These are phyloP conservation scores for Semaprochilodus insignis DNA, from an alignment of 2,797 vertebrate genomes.

Conservation along the genomic window DNA sequence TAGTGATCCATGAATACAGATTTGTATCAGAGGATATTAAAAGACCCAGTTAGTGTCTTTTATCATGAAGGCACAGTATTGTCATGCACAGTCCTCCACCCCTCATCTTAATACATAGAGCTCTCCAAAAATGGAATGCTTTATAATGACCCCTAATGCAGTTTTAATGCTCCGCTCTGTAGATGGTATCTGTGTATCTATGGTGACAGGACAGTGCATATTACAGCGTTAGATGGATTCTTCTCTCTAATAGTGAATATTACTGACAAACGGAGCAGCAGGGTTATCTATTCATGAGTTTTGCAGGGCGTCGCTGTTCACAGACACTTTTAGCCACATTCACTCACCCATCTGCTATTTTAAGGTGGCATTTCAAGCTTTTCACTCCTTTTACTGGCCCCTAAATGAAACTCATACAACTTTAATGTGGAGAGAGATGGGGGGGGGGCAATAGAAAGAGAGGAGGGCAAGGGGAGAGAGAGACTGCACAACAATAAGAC, in stretches of 20 bases:
- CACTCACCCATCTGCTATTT: conserved; percentile 30
- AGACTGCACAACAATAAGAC: too few relatives aligned
- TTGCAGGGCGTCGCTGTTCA: not conserved
- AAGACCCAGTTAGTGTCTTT: too few relatives aligned
- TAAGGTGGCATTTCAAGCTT: conserved; percentile 44
- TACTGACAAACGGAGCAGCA: not conserved
- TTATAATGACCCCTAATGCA: not conserved
- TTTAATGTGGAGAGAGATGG: not conserved
- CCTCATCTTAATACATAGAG: not conserved
- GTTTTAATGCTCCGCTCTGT: not conserved
- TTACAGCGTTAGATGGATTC: not conserved
- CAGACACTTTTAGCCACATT: conserved; percentile 18
- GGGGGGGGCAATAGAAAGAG: not conserved
- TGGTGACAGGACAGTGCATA: not conserved
- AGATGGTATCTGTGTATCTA: not conserved
- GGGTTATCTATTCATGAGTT: conserved; percentile 16
- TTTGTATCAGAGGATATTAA: too few relatives aligned
- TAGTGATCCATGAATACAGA: too few relatives aligned
- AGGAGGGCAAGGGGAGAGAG: not conserved
- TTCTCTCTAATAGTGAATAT: not conserved
- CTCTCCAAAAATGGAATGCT: not conserved
- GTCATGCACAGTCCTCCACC: not conserved
- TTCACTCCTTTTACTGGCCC: not conserved
- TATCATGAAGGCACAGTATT: too few relatives aligned
- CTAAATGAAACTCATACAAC: conserved; percentile 30